Evolutionary conservation across 2,797 vertebrate genomes (phyloP).

Genomic region (Leuciscus waleckii): DNA sequence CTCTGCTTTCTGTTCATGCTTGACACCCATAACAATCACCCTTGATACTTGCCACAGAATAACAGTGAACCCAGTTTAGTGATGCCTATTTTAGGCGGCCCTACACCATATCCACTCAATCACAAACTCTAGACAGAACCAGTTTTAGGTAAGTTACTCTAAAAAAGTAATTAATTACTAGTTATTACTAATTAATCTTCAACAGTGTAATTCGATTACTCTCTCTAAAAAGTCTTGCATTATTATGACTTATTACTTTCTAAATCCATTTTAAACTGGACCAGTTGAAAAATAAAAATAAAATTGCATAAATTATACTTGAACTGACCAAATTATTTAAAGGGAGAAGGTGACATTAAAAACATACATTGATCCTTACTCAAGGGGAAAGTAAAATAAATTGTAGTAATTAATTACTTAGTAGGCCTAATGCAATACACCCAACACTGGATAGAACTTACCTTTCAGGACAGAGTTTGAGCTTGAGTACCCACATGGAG

Average conservation of each 20-base stretch:
- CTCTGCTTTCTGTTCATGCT: no score
- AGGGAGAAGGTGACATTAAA: background rate
- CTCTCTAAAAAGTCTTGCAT: no score
- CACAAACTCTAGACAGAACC: no score
- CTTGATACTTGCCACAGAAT: background rate
- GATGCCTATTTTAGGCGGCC: no score
- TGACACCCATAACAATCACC: no score
- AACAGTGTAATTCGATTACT: no score
- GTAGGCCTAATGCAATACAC: background rate
- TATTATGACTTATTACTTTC: no score
- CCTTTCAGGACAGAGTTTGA: slow-evolving; percentile 17
- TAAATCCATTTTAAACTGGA: no score
- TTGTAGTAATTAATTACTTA: background rate
- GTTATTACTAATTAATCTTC: no score
- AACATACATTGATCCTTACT: background rate
- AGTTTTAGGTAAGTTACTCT: no score
- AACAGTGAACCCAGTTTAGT: background rate
- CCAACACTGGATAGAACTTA: slow-evolving; percentile 3
- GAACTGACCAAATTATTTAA: background rate
- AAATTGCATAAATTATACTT: background rate
- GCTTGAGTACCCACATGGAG: slow-evolving; percentile 38
- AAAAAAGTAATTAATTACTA: no score
- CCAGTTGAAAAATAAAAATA: background rate
- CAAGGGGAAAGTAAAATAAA: background rate
- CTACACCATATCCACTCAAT: no score